These are phyloP conservation scores for Aphelenchoides besseyi DNA, from an alignment of 1,140 invertebrate species.

Conservation along the genomic window DNA sequence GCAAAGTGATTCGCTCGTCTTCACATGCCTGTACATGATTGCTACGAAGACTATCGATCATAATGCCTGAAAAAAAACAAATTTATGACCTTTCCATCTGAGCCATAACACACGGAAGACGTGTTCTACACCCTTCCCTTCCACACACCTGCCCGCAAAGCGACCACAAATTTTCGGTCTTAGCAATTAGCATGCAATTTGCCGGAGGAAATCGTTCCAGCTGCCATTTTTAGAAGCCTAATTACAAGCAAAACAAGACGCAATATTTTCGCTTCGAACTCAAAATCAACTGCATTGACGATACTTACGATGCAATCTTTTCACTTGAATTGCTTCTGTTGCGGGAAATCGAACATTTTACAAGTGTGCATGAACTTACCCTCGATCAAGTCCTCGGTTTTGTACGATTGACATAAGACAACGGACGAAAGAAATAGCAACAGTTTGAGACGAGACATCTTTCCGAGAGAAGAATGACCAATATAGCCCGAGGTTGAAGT, in stretches of 20 bases:
- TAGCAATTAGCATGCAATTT: neutral
- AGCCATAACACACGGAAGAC: neutral
- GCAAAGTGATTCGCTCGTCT: constrained; percentile 41
- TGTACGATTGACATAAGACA: neutral
- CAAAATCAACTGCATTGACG: neutral
- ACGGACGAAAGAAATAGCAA: neutral
- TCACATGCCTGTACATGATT: constrained; percentile 52
- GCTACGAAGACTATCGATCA: constrained; percentile 41
- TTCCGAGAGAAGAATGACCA: neutral
- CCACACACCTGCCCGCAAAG: neutral
- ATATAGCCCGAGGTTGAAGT: neutral
- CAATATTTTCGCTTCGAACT: neutral
- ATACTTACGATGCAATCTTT: constrained; percentile 12
- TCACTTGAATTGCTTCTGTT: neutral
- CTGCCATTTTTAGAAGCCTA: neutral
- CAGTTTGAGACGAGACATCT: neutral
- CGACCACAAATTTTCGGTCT: neutral
- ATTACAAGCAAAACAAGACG: neutral
- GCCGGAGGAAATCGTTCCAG: neutral
- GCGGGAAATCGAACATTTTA: neutral
- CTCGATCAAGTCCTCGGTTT: neutral
- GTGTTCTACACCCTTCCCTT: neutral
- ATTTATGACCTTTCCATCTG: neutral
- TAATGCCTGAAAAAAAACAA: constrained; percentile 42
- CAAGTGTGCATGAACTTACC: constrained; percentile 7